phyloP scores from a whole-genome alignment of 2,797 vertebrate species.

The Silurus lanzhouensis region DNA sequence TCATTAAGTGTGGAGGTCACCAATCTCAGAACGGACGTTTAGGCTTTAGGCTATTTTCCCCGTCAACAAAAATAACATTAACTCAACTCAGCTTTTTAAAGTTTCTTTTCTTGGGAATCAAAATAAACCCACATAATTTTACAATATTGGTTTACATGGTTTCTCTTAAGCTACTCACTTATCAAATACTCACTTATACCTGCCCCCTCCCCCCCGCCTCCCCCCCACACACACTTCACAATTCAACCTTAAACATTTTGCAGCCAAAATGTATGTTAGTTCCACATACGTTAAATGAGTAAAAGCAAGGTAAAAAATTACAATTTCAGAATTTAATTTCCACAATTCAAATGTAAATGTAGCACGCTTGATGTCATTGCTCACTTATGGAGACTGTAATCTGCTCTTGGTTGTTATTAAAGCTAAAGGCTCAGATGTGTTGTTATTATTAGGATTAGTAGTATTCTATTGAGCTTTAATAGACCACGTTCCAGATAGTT shows the following conservation, averaged over 20 bases:
- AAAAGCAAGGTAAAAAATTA: not conserved
- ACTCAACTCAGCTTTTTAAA: not conserved
- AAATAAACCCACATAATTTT: not conserved
- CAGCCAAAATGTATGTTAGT: not conserved
- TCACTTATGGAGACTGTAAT: not conserved
- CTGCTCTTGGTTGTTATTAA: not conserved
- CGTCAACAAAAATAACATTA: not conserved
- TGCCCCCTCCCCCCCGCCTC: rapidly evolving
- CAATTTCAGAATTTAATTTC: not conserved
- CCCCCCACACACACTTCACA: not conserved
- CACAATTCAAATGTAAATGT: not conserved
- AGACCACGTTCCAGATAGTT: not conserved
- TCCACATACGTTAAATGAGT: not conserved
- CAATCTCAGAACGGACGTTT: not conserved
- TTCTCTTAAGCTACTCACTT: not conserved
- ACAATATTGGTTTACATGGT: not conserved
- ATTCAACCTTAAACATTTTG: not conserved
- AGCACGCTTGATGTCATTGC: not conserved
- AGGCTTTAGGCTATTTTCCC: not conserved
- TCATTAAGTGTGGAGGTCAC: not conserved
- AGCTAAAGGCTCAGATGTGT: not conserved
- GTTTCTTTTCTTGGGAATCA: not conserved
- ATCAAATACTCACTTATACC: not conserved
- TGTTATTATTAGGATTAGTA: not conserved
- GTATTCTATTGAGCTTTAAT: not conserved